Evolutionary conservation across 2,797 vertebrate genomes (phyloP).

Genomic region (Muscicapa striata): DNA sequence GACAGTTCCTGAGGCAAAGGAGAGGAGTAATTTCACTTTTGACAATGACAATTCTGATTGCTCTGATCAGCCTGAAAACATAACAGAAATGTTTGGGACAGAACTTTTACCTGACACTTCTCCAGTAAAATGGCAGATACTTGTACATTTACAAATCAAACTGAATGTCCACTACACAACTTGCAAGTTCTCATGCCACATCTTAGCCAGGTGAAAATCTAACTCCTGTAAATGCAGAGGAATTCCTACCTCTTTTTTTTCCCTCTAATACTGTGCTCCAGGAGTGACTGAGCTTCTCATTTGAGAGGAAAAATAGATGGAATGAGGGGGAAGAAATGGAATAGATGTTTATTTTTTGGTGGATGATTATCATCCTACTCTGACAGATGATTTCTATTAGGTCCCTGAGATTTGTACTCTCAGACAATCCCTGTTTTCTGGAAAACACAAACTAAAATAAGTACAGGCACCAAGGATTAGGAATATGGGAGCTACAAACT

Average conservation of each 20-base stretch:
- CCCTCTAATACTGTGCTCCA: neutral
- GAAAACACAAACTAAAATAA: neutral
- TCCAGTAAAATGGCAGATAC: neutral
- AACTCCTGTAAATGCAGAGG: neutral
- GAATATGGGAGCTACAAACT: neutral
- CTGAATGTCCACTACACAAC: neutral
- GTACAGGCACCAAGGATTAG: neutral
- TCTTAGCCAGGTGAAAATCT: neutral
- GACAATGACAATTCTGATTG: neutral
- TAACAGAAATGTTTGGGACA: neutral
- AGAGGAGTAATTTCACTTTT: slow-evolving; percentile 12
- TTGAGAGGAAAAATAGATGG: neutral
- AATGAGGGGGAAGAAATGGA: neutral
- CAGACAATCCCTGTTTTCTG: neutral
- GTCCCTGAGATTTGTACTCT: neutral
- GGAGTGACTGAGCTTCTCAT: neutral
- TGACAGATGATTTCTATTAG: neutral
- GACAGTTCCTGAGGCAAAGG: neutral
- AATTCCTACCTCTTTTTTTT: neutral
- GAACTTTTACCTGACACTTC: neutral
- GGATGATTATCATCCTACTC: neutral
- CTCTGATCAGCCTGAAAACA: no score
- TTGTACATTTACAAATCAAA: slow-evolving; percentile 19
- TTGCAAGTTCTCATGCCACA: neutral
- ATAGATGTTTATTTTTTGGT: neutral